Conservation (phyloP, 2,888 invertebrate species). For the Trissoscelio sp. region DNA sequence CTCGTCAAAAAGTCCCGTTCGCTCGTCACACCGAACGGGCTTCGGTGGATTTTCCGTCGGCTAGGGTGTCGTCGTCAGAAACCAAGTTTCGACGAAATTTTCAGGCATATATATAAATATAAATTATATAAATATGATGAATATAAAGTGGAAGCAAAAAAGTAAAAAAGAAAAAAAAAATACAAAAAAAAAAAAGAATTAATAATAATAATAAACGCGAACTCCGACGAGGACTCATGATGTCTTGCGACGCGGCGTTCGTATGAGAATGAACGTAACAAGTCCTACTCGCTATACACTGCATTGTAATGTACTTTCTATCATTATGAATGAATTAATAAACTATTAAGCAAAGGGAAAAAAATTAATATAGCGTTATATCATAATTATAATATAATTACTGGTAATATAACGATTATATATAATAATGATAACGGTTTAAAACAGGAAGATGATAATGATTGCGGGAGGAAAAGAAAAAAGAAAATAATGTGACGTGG, state of each 20-base stretch:
- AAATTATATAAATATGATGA: slow-evolving; percentile 52
- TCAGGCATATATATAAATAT: slow-evolving; percentile 53
- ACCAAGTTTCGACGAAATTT: slow-evolving; percentile 52
- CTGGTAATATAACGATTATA: slow-evolving; percentile 82
- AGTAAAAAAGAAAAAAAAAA: slow-evolving; percentile 34
- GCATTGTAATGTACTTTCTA: slow-evolving; percentile 78
- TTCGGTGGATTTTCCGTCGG: slow-evolving; percentile 59
- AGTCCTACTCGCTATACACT: slow-evolving; percentile 75
- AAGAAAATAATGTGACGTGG: slow-evolving; percentile 6
- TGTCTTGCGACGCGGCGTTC: slow-evolving; percentile 73
- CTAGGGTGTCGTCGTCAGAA: slow-evolving; percentile 51
- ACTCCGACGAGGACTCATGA: slow-evolving; percentile 70
- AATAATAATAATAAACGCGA: slow-evolving; percentile 54
- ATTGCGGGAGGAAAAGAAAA: slow-evolving; percentile 6
- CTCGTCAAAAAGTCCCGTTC: slow-evolving; percentile 39
- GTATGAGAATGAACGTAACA: slow-evolving; percentile 63
- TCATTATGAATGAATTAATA: slow-evolving; percentile 77
- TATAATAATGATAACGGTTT: slow-evolving; percentile 79
- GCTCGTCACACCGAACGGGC: slow-evolving; percentile 52
- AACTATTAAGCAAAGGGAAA: slow-evolving; percentile 70
- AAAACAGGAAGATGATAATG: slow-evolving; percentile 57
- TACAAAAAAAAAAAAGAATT: slow-evolving; percentile 39
- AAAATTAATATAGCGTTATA: slow-evolving; percentile 81
- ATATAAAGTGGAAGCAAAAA: slow-evolving; percentile 49
- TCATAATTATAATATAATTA: slow-evolving; percentile 82